Evolutionary conservation across 2,797 vertebrate species (phyloP).

Genomic region (Sebastes oblongus): DNA sequence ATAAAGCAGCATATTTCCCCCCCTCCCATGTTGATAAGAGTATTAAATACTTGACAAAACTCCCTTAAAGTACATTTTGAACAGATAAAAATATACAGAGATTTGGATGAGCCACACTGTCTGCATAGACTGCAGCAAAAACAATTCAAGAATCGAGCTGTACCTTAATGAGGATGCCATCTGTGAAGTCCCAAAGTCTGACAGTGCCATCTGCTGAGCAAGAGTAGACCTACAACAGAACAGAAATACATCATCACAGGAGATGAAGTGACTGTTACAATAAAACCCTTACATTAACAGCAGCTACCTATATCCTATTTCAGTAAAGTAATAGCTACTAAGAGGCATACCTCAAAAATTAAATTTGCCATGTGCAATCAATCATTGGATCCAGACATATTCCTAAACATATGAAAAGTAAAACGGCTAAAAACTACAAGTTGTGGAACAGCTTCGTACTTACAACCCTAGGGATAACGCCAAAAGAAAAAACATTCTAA

Average conservation of each 20-base stretch:
- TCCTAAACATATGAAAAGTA: not conserved
- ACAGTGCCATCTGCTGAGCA: conserved; percentile 92
- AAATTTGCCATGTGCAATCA: not conserved
- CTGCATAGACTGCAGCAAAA: not conserved
- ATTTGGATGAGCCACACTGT: not conserved
- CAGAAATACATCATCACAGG: not conserved
- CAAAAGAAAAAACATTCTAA: not conserved
- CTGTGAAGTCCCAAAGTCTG: conserved; percentile 94
- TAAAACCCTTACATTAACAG: not conserved
- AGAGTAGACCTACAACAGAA: conserved; percentile 86
- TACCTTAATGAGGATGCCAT: conserved; percentile 97
- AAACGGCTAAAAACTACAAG: not conserved
- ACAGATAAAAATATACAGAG: too few species aligned
- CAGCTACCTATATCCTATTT: not conserved
- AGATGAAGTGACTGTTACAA: not conserved
- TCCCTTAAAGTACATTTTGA: too few species aligned
- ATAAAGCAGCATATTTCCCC: too few species aligned
- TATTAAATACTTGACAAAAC: too few species aligned
- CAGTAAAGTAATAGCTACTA: not conserved
- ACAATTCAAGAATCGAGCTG: not conserved
- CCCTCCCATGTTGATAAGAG: too few species aligned
- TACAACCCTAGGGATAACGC: too few species aligned
- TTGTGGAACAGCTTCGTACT: not conserved
- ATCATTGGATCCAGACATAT: not conserved
- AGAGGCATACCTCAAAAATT: not conserved